phyloP scores from a whole-genome alignment of 2,888 invertebrate genomes.

The Opisthograptis luteolata region DNA sequence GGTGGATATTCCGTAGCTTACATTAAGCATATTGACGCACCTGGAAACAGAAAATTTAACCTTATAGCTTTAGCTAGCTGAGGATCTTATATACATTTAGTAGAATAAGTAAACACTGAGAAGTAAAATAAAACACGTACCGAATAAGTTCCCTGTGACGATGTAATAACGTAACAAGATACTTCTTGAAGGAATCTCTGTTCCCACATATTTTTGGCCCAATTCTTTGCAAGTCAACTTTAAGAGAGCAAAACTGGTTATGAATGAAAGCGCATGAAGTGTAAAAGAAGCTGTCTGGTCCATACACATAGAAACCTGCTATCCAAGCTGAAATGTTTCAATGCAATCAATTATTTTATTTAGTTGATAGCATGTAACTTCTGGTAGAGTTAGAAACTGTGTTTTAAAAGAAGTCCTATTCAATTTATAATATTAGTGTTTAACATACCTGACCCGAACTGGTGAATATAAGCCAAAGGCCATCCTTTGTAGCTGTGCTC shows the following conservation, averaged over 20 bases:
- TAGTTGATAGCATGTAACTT: too few relatives aligned
- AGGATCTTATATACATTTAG: neutral
- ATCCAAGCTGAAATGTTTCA: constrained; percentile 29
- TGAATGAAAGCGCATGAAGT: constrained; percentile 55
- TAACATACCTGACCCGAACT: constrained; percentile 50
- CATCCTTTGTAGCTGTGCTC: constrained; percentile 43
- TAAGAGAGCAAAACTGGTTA: constrained; percentile 51
- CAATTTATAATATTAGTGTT: too few relatives aligned
- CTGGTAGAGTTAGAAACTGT: too few relatives aligned
- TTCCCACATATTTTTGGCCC: constrained; percentile 2
- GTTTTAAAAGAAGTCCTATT: too few relatives aligned
- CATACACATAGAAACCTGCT: constrained; percentile 46
- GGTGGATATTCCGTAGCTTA: constrained; percentile 53
- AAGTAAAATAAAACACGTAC: constrained; percentile 41
- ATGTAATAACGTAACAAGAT: constrained; percentile 34
- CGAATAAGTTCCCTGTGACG: constrained; percentile 53
- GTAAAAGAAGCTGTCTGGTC: constrained; percentile 55
- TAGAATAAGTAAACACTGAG: neutral
- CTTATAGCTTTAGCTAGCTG: too few relatives aligned
- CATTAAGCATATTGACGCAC: constrained; percentile 54
- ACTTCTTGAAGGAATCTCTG: constrained; percentile 28
- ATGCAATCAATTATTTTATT: constrained; percentile 1
- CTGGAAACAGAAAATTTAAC: constrained; percentile 44
- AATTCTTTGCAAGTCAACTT: constrained; percentile 47
- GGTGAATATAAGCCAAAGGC: constrained; percentile 48